These are phyloP conservation scores for Pelobates fuscus DNA, from an alignment of 2,113 vertebrate species.

Conservation along the genomic window DNA sequence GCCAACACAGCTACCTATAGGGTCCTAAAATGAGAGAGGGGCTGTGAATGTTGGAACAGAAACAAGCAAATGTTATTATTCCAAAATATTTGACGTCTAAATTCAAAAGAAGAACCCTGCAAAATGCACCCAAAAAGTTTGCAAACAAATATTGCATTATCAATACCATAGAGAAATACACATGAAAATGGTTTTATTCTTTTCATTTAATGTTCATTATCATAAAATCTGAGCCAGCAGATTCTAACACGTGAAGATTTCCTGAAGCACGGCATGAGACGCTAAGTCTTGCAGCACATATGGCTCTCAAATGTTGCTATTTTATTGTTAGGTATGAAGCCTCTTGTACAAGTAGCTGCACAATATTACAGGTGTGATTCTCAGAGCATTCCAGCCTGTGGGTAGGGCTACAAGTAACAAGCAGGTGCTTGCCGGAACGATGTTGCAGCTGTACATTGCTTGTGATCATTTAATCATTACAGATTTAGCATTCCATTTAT, in stretches of 20 bases:
- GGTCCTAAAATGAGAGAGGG: too few species aligned
- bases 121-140: too few species aligned
- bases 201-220: not conserved
- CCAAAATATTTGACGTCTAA: too few species aligned
- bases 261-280: conserved; percentile 23
- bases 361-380: not conserved
- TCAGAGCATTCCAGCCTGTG: conserved; percentile 40
- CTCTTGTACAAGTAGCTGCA: conserved; percentile 1
- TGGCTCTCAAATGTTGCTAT: not conserved
- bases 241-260: conserved; percentile 25
- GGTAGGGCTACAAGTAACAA: conserved; percentile 38
- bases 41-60: too few species aligned
- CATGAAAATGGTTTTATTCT: conserved; percentile 13
- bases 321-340: not conserved
- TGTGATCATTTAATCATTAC: conserved; percentile 24
- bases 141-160: not conserved
- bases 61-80: too few species aligned
- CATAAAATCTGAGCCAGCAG: conserved; percentile 27
- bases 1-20: too few species aligned
- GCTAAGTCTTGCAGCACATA: conserved; percentile 15
- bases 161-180: not conserved
- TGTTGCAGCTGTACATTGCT: conserved; percentile 9
- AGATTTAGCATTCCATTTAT: conserved; percentile 22
- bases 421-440: conserved; percentile 33
- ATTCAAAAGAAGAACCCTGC: too few species aligned